A percentile compares a stretch with the other conserved stretches of the same genome.
These are phyloP conservation scores for Heliconius erato DNA, from an alignment of 2,888 invertebrate genomes.

Conservation along the genomic window DNA sequence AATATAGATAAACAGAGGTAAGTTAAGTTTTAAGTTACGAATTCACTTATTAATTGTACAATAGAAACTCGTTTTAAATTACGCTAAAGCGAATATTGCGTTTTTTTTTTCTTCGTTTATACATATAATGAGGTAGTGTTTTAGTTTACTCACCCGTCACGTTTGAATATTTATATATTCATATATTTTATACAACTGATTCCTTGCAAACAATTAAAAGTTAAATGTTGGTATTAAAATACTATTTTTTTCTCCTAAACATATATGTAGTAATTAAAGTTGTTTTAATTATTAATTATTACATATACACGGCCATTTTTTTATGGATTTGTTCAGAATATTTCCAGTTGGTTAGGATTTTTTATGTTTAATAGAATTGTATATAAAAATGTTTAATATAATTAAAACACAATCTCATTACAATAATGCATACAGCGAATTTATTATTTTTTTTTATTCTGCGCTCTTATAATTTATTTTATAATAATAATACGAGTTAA, in stretches of 20 bases:
- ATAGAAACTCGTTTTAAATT: neutral
- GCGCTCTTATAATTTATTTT: neutral
- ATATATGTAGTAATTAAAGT: neutral
- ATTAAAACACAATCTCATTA: neutral
- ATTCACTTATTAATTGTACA: neutral
- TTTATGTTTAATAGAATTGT: neutral
- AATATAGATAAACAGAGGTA: neutral
- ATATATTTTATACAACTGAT: slow-evolving; percentile 4
- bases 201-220: neutral
- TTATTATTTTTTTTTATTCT: neutral
- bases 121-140: slow-evolving; percentile 19
- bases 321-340: neutral
- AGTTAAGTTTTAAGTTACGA: neutral
- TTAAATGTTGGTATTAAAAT: slow-evolving; percentile 1
- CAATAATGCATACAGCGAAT: neutral
- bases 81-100: neutral
- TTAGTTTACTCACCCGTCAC: neutral
- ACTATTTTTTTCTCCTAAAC: neutral
- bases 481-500: neutral
- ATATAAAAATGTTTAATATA: neutral
- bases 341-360: neutral
- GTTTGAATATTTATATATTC: slow-evolving; percentile 1
- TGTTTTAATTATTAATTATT: neutral
- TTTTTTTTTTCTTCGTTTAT: slow-evolving; percentile 1
- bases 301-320: neutral